These are phyloP conservation scores for Rhabdomys dilectus DNA, from an alignment of 2,113 vertebrate species.

Conservation along the genomic window DNA sequence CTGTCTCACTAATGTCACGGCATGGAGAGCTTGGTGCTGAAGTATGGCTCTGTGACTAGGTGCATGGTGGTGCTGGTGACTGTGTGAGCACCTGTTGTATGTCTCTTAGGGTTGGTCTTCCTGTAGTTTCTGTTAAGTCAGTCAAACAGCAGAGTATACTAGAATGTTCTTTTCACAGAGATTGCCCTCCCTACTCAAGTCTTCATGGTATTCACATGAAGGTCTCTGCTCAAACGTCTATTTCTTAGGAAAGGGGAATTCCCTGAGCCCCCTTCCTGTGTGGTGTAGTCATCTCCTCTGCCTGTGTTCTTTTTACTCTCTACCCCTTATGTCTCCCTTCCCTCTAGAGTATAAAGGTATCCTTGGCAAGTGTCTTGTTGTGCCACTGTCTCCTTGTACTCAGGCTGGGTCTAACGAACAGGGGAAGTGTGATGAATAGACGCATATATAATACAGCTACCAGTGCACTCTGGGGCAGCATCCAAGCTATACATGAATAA, in stretches of 20 bases:
- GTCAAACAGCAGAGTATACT: slow-evolving; percentile 26
- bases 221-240: slow-evolving; percentile 1
- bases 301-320: not conserved
- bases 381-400: not conserved
- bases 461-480: not conserved
- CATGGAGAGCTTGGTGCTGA: not conserved
- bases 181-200: not conserved
- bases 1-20: not conserved
- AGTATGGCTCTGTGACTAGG: not conserved
- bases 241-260: not conserved
- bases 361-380: not conserved
- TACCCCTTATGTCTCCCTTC: not conserved
- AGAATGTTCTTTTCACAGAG: slow-evolving; percentile 49
- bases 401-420: not conserved
- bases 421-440: not conserved
- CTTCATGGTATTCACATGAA: slow-evolving; percentile 35
- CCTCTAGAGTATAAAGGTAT: not conserved
- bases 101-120: not conserved
- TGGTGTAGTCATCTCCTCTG: not conserved
- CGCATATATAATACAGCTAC: not conserved
- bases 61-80: not conserved
- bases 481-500: not conserved
- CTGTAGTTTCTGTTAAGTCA: slow-evolving; percentile 18
- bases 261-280: not conserved
- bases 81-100: not conserved